Evolutionary conservation across 2,797 vertebrate genomes (phyloP).

Genomic region (Sciaenops ocellatus): DNA sequence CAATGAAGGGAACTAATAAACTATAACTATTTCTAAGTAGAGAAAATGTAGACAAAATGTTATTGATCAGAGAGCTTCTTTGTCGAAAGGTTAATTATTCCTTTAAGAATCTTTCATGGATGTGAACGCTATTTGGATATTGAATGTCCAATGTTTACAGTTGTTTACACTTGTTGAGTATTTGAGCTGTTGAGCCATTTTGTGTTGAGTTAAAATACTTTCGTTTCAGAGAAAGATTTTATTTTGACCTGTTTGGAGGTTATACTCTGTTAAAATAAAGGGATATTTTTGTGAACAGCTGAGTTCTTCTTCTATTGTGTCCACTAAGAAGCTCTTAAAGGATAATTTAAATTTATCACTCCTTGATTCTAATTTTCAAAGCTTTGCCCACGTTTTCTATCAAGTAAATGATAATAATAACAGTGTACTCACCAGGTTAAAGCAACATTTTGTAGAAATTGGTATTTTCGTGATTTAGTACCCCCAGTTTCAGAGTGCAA

Average conservation of each 20-base stretch:
- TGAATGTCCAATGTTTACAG: constrained; percentile 48
- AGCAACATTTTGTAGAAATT: no score
- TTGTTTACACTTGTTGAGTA: constrained; percentile 12
- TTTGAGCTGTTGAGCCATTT: constrained; percentile 33
- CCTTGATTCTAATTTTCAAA: not conserved
- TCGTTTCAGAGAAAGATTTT: constrained; percentile 47
- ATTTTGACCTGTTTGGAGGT: constrained; percentile 86
- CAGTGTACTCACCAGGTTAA: not conserved
- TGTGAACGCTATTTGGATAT: constrained; percentile 25
- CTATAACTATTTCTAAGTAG: not conserved
- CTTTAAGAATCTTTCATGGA: constrained; percentile 30
- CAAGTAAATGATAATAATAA: not conserved
- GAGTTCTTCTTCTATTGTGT: constrained; percentile 46
- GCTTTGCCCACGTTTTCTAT: not conserved
- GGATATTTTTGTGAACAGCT: constrained; percentile 86
- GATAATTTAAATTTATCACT: not conserved
- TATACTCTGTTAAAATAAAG: constrained; percentile 92
- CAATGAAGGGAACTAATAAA: not conserved
- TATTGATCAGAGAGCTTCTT: constrained; percentile 18
- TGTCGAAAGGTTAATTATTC: constrained; percentile 20
- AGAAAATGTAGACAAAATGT: not conserved
- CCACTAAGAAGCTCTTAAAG: not conserved
- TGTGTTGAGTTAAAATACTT: constrained; percentile 45
- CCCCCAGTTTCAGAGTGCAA: no score
- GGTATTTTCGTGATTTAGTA: no score